Base-by-base conservation (phyloP, 2,797 vertebrate species). In the Meda fulgida region DNA sequence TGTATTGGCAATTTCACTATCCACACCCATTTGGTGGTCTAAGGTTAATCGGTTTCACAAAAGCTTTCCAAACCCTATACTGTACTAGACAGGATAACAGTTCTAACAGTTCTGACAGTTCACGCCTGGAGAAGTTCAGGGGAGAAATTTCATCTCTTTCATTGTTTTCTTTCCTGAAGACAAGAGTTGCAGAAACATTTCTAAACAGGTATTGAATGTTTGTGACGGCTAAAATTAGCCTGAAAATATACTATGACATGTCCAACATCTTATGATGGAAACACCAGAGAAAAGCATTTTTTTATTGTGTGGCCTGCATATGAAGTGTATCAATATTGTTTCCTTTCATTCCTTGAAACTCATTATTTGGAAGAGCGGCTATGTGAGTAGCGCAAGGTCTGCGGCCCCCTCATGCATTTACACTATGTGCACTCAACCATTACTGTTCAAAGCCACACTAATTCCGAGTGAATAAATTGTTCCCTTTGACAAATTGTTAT, bases 401-500 rank as follows among this genome's bases (percentile, higher is more conserved):
- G 76, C 75, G 71, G 38, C 13, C 81, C 65, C 71, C 63, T 71
- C 67, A 29, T 51, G 51, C 53, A 78, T 78, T 84, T 76, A 80
- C 31, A 76, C 63, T 58, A 55, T 48, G 60, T 58, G 19, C 78
- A 81, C 55, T 65, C 69, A 77, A 72, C 73, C 81, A 36, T 26
- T 29, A 48, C 66, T 60, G 71, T 79, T 84, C 80, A 89, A 86
- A 89, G 80, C 84, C 81, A 85, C 51, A 79, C 36, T 63, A 72
- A 73, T 79, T 86, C 23, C 80, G 70, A 87, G 23, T 46, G 69
- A 87, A 85, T 80, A 83, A 60, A 83, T 40, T 55, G 40, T 53
- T 81, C 76, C 72, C 83, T 78, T 48, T 69, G 80, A 87, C 79
- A 83, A 87, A 87, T 46, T 84, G 66, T 84, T 76, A 80, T 83